Percentiles rank a stretch among this genome's conserved stretches.
Conservation (phyloP, 2,113 vertebrate genomes). For the Salvator merianae region DNA sequence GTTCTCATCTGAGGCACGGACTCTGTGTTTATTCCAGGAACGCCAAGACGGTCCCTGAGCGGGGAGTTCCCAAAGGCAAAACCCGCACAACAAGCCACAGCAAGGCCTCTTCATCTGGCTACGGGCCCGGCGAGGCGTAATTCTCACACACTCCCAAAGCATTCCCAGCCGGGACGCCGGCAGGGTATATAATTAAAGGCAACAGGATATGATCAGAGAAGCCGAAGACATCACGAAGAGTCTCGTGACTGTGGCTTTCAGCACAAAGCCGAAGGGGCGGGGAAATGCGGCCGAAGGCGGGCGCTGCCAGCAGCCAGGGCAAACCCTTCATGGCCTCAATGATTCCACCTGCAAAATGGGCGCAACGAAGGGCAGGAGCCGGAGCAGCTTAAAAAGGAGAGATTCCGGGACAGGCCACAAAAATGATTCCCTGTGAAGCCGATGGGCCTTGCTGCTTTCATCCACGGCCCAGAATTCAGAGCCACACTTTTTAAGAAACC, state of each 20-base stretch:
- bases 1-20: no score
- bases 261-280: neutral
- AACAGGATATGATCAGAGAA: neutral
- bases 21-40: no score
- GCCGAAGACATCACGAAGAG: neutral
- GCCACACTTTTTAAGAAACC: no score
- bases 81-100: neutral
- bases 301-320: neutral
- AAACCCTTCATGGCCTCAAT: neutral
- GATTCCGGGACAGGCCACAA: no score
- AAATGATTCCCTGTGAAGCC: no score
- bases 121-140: neutral
- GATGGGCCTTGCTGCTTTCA: no score
- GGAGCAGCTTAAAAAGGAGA: no score
- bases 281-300: neutral
- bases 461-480: no score
- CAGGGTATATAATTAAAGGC: slow-evolving; percentile 16
- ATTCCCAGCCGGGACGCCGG: neutral
- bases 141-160: neutral
- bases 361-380: no score
- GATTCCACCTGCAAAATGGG: neutral
- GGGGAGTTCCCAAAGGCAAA: no score
- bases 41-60: no score
- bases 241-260: neutral
- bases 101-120: neutral